A percentile compares a stretch with the other conserved stretches of the same genome.
phyloP scores from a whole-genome alignment of 2,797 vertebrate species.

The Enteromius afrohamiltoni region DNA sequence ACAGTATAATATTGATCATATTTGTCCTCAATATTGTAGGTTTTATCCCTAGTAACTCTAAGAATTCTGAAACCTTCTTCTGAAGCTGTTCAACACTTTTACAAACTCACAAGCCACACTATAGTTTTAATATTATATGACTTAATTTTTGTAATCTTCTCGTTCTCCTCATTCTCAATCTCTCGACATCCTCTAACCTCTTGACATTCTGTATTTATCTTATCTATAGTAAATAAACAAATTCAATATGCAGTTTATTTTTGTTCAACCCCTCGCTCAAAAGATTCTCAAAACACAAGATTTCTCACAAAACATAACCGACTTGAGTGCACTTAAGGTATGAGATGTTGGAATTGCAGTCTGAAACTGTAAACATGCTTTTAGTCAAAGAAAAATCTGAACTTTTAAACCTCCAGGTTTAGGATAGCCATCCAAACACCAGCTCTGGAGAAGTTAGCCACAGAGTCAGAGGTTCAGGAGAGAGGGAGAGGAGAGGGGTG shows the following conservation, averaged over 20 bases:
- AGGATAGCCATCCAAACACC: background rate
- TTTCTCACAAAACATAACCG: background rate
- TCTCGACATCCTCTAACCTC: background rate
- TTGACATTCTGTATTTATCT: background rate
- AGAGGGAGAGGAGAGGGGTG: slow-evolving; percentile 8
- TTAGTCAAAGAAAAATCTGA: slow-evolving; percentile 25
- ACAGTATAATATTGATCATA: background rate
- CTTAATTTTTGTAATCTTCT: background rate
- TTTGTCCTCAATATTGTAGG: background rate
- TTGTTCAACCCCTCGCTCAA: background rate
- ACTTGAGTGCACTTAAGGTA: slow-evolving; percentile 4
- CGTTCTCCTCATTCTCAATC: background rate
- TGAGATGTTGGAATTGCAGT: background rate
- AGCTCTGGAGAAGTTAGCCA: slow-evolving; percentile 16
- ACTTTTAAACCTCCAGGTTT: slow-evolving; percentile 23
- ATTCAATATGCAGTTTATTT: slow-evolving; percentile 24
- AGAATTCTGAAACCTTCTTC: background rate
- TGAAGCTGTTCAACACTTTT: background rate
- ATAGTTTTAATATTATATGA: background rate
- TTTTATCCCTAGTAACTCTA: background rate
- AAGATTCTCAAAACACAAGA: slow-evolving; percentile 20
- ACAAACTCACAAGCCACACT: background rate
- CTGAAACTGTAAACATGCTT: slow-evolving; percentile 14
- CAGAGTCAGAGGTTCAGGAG: slow-evolving; percentile 24
- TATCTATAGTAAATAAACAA: background rate